Evolutionary conservation across 2,797 vertebrate species (phyloP), one percentile per base, ranked within the genome.

Genomic region (Pseudomugil gertrudae): DNA sequence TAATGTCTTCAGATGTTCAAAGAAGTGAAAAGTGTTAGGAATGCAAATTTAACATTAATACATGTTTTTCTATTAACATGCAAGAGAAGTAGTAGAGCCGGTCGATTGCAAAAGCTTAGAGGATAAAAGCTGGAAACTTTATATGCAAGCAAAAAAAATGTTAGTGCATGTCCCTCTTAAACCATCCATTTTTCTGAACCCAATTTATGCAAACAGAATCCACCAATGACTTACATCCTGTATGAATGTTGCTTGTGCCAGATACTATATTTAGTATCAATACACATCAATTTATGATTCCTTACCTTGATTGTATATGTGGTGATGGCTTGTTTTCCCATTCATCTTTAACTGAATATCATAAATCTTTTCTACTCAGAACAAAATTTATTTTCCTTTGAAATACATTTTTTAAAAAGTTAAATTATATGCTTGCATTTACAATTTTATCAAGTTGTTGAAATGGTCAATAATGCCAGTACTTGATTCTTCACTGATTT

Each of bases 211-310:
- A 33, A 33, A 33, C 8, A 33, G 8, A 33, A 7, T 5, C 32
- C 4, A 1, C 32, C 1, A 33, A 33, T 4, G 8, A 5, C 3
- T 29, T 29, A 29, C 3, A 29, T 29, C 29, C 5, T 3, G 32
- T 33, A 7, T 33, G 32, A 74, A 74, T 51, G 50, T 69, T 53
- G 54, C 73, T 36, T 30, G 30, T 74, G 72, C 64, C 68, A 81
- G 74, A 72, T 62, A 87, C 65, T 88, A 76, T 88, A 76, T 90
- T 85, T 83, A 62, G 80, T 58, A 80, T 80, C 69, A 79, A 84
- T 85, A 74, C 57, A 86, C 87, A 78, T 81, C 72, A 67, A 86
- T 90, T 81, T 76, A 77, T 74, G 80, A 70, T 80, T 86, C 66
- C 82, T 79, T 83, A 81, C 76, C 57, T 75, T 70, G 57, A 72